Percentiles rank a stretch among this genome's conserved stretches.
Evolutionary conservation across 2,797 vertebrate genomes (phyloP).

Genomic region (Helostoma temminkii): DNA sequence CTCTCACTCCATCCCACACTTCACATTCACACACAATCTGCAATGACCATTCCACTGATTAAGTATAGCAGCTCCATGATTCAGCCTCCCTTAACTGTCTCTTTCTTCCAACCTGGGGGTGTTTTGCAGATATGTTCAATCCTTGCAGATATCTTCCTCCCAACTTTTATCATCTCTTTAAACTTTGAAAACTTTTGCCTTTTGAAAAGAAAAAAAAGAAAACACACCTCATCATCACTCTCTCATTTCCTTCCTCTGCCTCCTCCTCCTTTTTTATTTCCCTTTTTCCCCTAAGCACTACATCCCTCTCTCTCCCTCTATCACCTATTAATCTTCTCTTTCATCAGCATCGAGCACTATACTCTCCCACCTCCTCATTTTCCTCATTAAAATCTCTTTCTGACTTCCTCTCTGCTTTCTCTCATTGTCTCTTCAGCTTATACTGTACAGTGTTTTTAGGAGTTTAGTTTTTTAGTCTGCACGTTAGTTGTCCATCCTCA

Average conservation of each 20-base stretch:
- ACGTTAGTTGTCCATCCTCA: slow-evolving; percentile 24
- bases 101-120: slow-evolving; percentile 59
- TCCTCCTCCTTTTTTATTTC: slow-evolving; percentile 31
- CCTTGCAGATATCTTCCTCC: slow-evolving; percentile 37
- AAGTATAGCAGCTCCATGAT: slow-evolving; percentile 45
- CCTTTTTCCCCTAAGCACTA: slow-evolving; percentile 46
- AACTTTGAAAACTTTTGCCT: slow-evolving; percentile 59
- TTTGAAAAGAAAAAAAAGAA: slow-evolving; percentile 24
- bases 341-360: slow-evolving; percentile 46
- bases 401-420: slow-evolving; percentile 16
- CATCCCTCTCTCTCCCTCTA: slow-evolving; percentile 28
- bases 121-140: slow-evolving; percentile 53
- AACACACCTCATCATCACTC: slow-evolving; percentile 32
- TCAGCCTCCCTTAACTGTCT: slow-evolving; percentile 49
- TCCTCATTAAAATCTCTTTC: slow-evolving; percentile 60
- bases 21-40: slow-evolving; percentile 37
- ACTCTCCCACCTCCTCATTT: slow-evolving; percentile 43
- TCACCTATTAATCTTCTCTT: slow-evolving; percentile 61
- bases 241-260: slow-evolving; percentile 38
- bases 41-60: slow-evolving; percentile 36
- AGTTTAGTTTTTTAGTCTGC: slow-evolving; percentile 40
- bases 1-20: slow-evolving; percentile 43
- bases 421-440: slow-evolving; percentile 32
- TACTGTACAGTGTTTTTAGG: slow-evolving; percentile 19
- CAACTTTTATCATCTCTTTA: slow-evolving; percentile 49